These are phyloP conservation scores for Diadema setosum DNA, from an alignment of 35 echinoderm and acorn worm genomes.

Conservation along the genomic window DNA sequence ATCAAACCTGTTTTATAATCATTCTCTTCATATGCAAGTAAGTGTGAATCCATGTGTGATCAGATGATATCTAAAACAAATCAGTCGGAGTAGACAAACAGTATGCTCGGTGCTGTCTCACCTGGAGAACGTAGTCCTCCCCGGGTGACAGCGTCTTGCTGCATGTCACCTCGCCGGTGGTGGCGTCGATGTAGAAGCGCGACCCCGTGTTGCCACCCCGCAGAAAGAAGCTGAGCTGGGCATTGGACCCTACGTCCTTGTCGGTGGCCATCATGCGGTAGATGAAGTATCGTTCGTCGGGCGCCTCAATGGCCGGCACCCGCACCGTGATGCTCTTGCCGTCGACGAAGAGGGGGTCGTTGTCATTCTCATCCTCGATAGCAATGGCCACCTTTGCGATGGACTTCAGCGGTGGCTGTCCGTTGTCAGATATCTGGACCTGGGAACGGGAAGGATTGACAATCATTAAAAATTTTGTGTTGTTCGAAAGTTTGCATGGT, in stretches of 20 bases:
- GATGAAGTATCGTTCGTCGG: constrained; percentile 25
- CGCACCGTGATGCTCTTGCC: background rate
- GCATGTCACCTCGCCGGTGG: constrained; percentile 73
- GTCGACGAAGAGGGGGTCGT: constrained; percentile 64
- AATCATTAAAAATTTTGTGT: too few relatives aligned
- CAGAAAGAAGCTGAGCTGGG: constrained; percentile 78
- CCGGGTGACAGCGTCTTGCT: constrained; percentile 52
- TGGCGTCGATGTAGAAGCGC: constrained; percentile 65
- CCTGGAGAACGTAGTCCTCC: constrained; percentile 55
- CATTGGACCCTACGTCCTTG: constrained; percentile 75
- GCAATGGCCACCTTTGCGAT: constrained; percentile 67
- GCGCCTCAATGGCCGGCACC: constrained; percentile 25
- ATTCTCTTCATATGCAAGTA: too few relatives aligned
- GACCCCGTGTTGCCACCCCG: constrained; percentile 47
- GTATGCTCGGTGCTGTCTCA: constrained; percentile 9
- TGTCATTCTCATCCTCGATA: constrained; percentile 86
- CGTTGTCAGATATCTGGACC: constrained; percentile 88
- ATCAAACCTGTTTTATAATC: too few relatives aligned
- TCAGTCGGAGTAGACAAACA: too few relatives aligned
- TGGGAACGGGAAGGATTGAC: constrained; percentile 10
- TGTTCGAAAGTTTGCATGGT: too few relatives aligned
- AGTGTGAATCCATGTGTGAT: too few relatives aligned
- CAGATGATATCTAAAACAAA: too few relatives aligned
- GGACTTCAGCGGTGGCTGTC: constrained; percentile 49
- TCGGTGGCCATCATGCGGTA: constrained; percentile 61